These are phyloP conservation scores for Dicranocentrus wangi DNA, from an alignment of 2,888 invertebrate genomes.

Conservation along the genomic window DNA sequence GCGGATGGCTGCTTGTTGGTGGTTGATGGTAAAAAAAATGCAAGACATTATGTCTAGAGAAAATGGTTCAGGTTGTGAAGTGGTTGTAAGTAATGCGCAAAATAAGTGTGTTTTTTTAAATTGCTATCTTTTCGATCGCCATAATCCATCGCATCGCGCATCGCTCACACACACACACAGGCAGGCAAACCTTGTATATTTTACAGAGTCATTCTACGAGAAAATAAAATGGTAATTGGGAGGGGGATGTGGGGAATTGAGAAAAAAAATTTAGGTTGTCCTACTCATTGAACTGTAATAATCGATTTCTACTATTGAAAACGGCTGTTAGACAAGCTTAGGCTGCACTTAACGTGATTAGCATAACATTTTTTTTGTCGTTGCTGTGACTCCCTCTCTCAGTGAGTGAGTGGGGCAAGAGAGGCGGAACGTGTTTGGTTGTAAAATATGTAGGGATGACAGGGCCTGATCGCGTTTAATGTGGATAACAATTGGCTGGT, in stretches of 20 bases:
- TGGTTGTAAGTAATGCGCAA: too few relatives aligned
- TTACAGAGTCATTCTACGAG: too few relatives aligned
- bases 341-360: conserved; percentile 45
- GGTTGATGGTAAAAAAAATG: neutral
- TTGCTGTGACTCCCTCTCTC: conserved; percentile 6
- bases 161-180: neutral
- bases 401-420: conserved; percentile 2
- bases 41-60: too few relatives aligned
- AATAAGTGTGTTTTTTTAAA: neutral
- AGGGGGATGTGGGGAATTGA: neutral
- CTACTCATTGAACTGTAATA: conserved; percentile 43
- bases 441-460: neutral
- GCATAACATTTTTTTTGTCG: conserved; percentile 38
- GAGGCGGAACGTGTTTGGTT: neutral
- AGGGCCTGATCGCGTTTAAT: too few relatives aligned
- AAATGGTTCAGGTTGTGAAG: too few relatives aligned
- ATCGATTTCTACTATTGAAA: conserved; percentile 47
- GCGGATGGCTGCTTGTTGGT: neutral
- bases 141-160: neutral
- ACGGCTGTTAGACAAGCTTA: conserved; percentile 54
- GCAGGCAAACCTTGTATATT: too few relatives aligned
- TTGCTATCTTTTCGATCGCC: conserved; percentile 2
- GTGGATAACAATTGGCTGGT: too few relatives aligned
- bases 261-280: conserved; percentile 30
- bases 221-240: too few relatives aligned